phyloP scores from a whole-genome alignment of 92 coral and sea anemone species.

The Porites rus region DNA sequence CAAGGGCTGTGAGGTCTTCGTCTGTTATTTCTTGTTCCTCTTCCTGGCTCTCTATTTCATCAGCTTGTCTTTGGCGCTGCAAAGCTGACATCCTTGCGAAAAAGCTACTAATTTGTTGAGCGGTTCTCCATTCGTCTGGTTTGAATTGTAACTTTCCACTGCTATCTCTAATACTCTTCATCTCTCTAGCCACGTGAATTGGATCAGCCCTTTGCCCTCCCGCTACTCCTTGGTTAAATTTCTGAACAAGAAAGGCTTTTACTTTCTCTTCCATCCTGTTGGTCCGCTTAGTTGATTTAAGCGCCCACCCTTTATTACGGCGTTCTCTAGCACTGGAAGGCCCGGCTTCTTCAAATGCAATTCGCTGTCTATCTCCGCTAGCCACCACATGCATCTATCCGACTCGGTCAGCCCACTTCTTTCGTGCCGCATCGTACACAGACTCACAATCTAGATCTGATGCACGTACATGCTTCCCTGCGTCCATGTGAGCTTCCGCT shows the following conservation, averaged over 20 bases:
- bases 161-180: constrained; percentile 63
- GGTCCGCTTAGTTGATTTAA: constrained; percentile 35
- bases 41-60: constrained; percentile 36
- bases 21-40: constrained; percentile 6
- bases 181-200: constrained; percentile 69
- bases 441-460: constrained; percentile 49
- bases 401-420: constrained; percentile 42
- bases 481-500: constrained; percentile 68
- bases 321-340: constrained; percentile 17
- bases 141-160: constrained; percentile 57
- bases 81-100: constrained; percentile 52
- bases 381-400: constrained; percentile 17
- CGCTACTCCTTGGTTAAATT: constrained; percentile 57
- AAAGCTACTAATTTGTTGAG: constrained; percentile 59
- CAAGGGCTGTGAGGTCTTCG: constrained; percentile 63
- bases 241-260: constrained; percentile 55
- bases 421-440: constrained; percentile 41
- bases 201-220: constrained; percentile 65
- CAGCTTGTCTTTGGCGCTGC: constrained; percentile 4
- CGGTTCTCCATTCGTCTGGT: constrained; percentile 72
- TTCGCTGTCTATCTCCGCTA: constrained; percentile 14
- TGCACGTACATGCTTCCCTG: constrained; percentile 50
- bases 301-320: constrained; percentile 73
- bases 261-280: constrained; percentile 56
- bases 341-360: constrained; percentile 27